A percentile compares a stretch with the other conserved stretches of the same genome.
Conservation (phyloP, 2,113 vertebrate genomes). For the Hydropotes inermis region DNA sequence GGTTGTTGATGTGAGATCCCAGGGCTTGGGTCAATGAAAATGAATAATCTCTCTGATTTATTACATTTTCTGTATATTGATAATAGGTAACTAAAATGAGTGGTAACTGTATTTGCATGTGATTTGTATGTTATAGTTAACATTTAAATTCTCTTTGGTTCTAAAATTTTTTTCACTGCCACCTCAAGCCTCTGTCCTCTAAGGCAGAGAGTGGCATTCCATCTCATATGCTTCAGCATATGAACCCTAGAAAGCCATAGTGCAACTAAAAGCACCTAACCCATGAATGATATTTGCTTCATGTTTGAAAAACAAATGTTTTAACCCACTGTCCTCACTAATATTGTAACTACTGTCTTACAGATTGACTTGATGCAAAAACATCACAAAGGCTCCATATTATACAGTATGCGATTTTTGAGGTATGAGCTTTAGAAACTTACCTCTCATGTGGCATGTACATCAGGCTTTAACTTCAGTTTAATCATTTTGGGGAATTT, state of each 20-base stretch:
- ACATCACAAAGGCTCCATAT: slow-evolving; percentile 79
- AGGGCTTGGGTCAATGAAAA: slow-evolving; percentile 25
- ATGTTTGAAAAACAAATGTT: slow-evolving; percentile 76
- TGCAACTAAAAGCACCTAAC: slow-evolving; percentile 61
- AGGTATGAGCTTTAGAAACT: slow-evolving; percentile 80
- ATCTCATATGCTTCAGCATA: slow-evolving; percentile 40
- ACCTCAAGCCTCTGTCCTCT: slow-evolving; percentile 24
- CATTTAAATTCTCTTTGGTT: slow-evolving; percentile 56
- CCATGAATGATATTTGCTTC: slow-evolving; percentile 72
- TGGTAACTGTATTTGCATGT: slow-evolving; percentile 56
- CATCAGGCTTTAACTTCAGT: slow-evolving; percentile 71
- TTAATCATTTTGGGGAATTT: slow-evolving; percentile 67
- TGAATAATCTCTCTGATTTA: slow-evolving; percentile 18
- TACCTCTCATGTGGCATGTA: slow-evolving; percentile 79
- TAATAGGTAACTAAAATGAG: slow-evolving; percentile 48
- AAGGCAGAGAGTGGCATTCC: slow-evolving; percentile 46
- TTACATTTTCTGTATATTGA: slow-evolving; percentile 18
- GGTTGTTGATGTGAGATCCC: slow-evolving; percentile 5
- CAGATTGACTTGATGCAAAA: slow-evolving; percentile 81
- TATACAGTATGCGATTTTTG: slow-evolving; percentile 80
- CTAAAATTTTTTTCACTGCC: slow-evolving; percentile 39
- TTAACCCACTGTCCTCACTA: slow-evolving; percentile 78
- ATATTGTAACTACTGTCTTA: slow-evolving; percentile 80
- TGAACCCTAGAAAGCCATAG: slow-evolving; percentile 29
- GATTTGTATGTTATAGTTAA: slow-evolving; percentile 56